Evolutionary conservation across 2,888 invertebrate genomes (phyloP).

Genomic region (Microchrysa polita): DNA sequence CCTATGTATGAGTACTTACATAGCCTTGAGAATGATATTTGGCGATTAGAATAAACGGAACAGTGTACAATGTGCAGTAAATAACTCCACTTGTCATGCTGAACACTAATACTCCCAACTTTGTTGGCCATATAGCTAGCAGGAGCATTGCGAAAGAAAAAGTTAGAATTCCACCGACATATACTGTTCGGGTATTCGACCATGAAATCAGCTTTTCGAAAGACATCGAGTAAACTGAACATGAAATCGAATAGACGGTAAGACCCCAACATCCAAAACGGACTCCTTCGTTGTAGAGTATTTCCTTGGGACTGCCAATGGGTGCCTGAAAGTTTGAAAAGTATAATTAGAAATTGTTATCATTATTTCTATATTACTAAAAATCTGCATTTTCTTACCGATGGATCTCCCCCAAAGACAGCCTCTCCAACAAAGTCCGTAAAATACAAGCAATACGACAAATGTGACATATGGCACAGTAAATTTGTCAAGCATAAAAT

Average conservation of each 20-base stretch:
- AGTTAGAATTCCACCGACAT: constrained; percentile 61
- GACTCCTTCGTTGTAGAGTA: constrained; percentile 61
- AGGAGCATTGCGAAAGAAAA: constrained; percentile 63
- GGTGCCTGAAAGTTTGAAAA: constrained; percentile 53
- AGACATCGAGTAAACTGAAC: constrained; percentile 62
- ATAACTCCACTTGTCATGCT: constrained; percentile 64
- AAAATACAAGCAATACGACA: constrained; percentile 74
- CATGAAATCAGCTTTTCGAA: constrained; percentile 60
- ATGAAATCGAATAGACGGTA: constrained; percentile 64
- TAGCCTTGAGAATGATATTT: constrained; percentile 64
- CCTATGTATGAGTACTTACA: constrained; percentile 56
- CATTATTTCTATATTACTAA: no score
- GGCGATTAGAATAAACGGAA: constrained; percentile 64
- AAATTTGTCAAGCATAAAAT: constrained; percentile 71
- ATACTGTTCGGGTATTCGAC: constrained; percentile 57
- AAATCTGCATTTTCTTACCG: constrained; percentile 55
- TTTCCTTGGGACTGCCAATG: constrained; percentile 53
- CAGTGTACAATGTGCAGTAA: constrained; percentile 64
- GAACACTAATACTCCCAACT: constrained; percentile 61
- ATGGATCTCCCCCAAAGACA: constrained; percentile 68
- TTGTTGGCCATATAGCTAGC: constrained; percentile 63
- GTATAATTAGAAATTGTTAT: no score
- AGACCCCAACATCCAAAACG: constrained; percentile 65
- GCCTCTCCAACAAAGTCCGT: constrained; percentile 75
- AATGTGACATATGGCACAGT: constrained; percentile 74